phyloP scores from a whole-genome alignment of 2,888 invertebrate species.

The Trilocha varians region DNA sequence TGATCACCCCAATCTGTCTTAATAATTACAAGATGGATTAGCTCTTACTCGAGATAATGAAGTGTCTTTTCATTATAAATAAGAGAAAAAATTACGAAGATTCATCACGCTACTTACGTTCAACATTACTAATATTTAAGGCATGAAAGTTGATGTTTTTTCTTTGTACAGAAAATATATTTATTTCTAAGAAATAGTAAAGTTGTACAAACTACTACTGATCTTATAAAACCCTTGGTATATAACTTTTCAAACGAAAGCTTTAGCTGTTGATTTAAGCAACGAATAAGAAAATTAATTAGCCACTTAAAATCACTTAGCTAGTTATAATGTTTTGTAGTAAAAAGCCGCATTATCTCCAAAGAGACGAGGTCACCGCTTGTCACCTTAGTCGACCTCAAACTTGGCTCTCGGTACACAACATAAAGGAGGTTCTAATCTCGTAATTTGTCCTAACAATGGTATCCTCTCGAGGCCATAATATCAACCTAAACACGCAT shows the following conservation, averaged over 20 bases:
- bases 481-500: constrained; percentile 14
- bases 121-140: no score
- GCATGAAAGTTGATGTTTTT: no score
- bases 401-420: constrained; percentile 11
- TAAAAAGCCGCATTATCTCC: neutral
- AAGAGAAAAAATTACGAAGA: neutral
- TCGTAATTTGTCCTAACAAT: constrained; percentile 19
- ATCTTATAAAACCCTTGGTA: no score
- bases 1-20: neutral
- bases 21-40: neutral
- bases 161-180: neutral
- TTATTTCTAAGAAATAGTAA: no score
- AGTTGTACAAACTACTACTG: no score
- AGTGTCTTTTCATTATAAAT: neutral
- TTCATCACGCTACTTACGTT: neutral
- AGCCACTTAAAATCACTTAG: neutral
- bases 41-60: neutral
- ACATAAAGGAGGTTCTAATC: constrained; percentile 17
- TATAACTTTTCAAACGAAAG: no score
- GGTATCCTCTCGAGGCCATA: constrained; percentile 12
- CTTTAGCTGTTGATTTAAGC: no score
- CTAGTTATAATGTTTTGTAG: neutral
- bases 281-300: no score
- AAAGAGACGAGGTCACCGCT: constrained; percentile 9
- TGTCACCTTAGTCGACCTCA: constrained; percentile 9